Evolutionary conservation across 2,797 vertebrate species (phyloP), one percentile per base, ranked within the genome.

Genomic region (Podargus strigoides): DNA sequence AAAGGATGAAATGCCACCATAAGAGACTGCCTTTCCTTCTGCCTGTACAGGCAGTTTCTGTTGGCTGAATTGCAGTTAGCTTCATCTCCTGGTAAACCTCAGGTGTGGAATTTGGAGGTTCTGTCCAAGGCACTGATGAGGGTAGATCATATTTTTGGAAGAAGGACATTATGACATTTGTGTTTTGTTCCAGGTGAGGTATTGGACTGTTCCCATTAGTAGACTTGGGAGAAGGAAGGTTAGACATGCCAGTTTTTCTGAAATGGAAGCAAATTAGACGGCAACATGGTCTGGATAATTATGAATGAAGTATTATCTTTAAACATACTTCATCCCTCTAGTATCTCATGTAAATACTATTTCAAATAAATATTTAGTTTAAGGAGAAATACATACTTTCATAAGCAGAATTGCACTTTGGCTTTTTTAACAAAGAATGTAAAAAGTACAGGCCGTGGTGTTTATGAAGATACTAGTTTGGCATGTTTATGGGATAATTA

Each of bases 261-360:
- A 20, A 68, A 72, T 20, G 74, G n/a, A 53, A 84, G n/a, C 39
- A 58, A 86, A 89, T 60, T 36, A 50, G 37, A 34, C 69, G 46
- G 41, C 15, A 53, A 5, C 0, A 0, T 66, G 17, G 3, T 62
- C 47, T 53, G 23, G 39, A 12, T 53, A 41, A 69, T 39, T 42
- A 6, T 39, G 44, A 79, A 74, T 32, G 6, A 90, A 52, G 24
- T 78, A 41, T 7, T 66, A 32, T 26, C 81, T 77, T 78, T 42
- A 87, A 80, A 59, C 17, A n/a, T 49, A n/a, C 18, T 36, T 80
- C 63, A 87, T 66, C 21, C 36, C 27, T 67, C 7, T 66, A 49
- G 21, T 34, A 50, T 53, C 28, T 55, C 32, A 49, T 55, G 53
- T 7, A 75, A 60, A 76, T 79, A 15, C 32, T 66, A 3, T 47